phyloP scores from a whole-genome alignment of 2,888 invertebrate species.

The Chelonus formosanus region DNA sequence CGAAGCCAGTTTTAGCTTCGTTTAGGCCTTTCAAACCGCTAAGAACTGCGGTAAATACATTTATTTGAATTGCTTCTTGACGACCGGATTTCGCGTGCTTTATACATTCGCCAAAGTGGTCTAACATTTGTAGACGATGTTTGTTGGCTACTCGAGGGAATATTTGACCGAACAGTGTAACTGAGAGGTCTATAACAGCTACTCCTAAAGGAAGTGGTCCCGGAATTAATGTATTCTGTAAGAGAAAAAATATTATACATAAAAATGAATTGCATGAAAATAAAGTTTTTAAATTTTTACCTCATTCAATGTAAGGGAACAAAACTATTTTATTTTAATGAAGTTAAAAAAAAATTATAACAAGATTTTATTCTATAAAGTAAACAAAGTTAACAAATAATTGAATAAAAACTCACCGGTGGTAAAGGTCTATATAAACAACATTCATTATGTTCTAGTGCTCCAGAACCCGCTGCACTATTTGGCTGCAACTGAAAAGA shows the following conservation, averaged over 20 bases:
- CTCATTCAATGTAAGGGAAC: too few relatives aligned
- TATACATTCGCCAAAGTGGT: conserved; percentile 96
- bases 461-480: conserved; percentile 94
- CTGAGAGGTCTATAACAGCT: conserved; percentile 95
- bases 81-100: conserved; percentile 90
- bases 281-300: too few relatives aligned
- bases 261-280: too few relatives aligned
- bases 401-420: conserved; percentile 62
- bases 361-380: too few relatives aligned
- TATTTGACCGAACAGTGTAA: conserved; percentile 90
- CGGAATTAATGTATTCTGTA: conserved; percentile 71
- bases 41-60: conserved; percentile 92
- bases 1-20: conserved; percentile 85
- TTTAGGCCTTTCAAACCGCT: conserved; percentile 88
- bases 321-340: neutral
- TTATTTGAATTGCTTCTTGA: conserved; percentile 95
- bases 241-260: conserved; percentile 22
- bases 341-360: neutral
- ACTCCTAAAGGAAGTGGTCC: conserved; percentile 92
- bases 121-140: conserved; percentile 96
- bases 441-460: conserved; percentile 95
- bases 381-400: too few relatives aligned
- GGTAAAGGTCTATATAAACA: conserved; percentile 81
- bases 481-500: conserved; percentile 84
- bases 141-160: conserved; percentile 95